Evolutionary conservation across 2,113 vertebrate genomes (phyloP), one percentile per base, ranked within the genome.

Genomic region (Sporophila hypoxantha): DNA sequence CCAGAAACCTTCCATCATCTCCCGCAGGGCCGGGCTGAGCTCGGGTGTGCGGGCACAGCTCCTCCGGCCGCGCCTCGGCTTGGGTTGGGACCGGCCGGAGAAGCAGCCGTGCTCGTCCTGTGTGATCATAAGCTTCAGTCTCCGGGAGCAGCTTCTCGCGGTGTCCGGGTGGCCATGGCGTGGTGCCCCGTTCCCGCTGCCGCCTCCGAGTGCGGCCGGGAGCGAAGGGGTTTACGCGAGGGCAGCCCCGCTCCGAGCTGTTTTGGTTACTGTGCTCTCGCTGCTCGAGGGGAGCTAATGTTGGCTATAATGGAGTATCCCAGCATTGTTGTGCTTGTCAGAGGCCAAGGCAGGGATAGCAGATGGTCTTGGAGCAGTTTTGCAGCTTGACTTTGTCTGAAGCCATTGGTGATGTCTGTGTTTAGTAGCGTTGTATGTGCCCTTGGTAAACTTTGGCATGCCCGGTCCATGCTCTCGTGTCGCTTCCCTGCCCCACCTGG

Each of bases 391-490:
- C 19, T 75, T 62, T 62, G 20, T 19, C 15, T 46, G 8, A 15
- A 65, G 30, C 50, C 32, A 0, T 32, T 12, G 68, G 13, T 19
- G 8, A 9, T 56, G 55, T 17, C 21, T 1, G 1, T 14, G 32
- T 29, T 59, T 16, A 17, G 14, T 5, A 25, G n/a, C 1, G 0
- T 12, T 49, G 11, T 10, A 0, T 7, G 37, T 32, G n/a, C 4
- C 0, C 29, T 61, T 18, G 15, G 9, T 44, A 42, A 50, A 8
- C 25, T 76, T n/a, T 3, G 37, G 29, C 23, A 0, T 13, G 36
- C 4, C 16, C 4, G 4, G 44, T 60, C 41, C n/a, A 3, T 17
- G 49, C 36, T 25, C 16, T 37, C 16, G 1, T 23, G 14, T 55
- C 6, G 0, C 50, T 70, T 76, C 29, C 42, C 21, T 42, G 0